phyloP scores from a whole-genome alignment of 2,888 invertebrate species.

The Teleogryllus oceanicus region DNA sequence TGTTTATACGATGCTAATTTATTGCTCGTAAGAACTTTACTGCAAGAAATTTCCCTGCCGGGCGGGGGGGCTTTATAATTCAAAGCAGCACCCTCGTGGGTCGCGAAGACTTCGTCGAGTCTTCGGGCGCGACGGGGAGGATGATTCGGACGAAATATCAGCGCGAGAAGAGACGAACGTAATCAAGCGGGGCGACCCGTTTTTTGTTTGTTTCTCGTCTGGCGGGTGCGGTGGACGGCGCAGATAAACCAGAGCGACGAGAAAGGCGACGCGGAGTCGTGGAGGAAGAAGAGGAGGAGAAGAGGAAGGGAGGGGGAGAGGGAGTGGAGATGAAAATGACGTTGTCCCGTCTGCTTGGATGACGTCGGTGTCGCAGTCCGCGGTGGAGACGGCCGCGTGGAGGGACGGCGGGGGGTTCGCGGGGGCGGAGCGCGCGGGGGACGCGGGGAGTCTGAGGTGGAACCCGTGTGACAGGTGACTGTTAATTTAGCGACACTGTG shows the following conservation, averaged over 20 bases:
- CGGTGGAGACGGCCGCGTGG: conserved; percentile 19
- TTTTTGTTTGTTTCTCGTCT: background rate
- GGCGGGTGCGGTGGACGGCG: background rate
- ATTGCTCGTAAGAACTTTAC: background rate
- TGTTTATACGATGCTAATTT: conserved; percentile 20
- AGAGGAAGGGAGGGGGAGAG: background rate
- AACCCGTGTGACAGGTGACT: conserved; percentile 45
- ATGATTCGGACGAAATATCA: background rate
- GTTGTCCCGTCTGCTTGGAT: conserved; percentile 29
- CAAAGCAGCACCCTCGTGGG: background rate
- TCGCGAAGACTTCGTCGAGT: no score
- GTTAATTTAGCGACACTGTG: conserved; percentile 47
- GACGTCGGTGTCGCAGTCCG: conserved; percentile 24
- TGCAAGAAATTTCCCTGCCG: background rate
- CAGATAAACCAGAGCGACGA: background rate
- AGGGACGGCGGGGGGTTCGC: conserved; percentile 20
- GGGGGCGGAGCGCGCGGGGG: conserved; percentile 40
- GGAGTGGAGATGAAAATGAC: conserved; percentile 29
- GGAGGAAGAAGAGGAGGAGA: conserved; percentile 7
- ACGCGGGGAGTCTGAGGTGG: conserved; percentile 35
- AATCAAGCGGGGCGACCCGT: background rate
- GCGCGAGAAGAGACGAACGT: background rate
- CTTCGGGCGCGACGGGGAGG: no score
- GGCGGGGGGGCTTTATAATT: background rate
- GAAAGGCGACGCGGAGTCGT: no score